phyloP scores from a whole-genome alignment of 2,797 vertebrate species.

The Notolepis coatsorum region DNA sequence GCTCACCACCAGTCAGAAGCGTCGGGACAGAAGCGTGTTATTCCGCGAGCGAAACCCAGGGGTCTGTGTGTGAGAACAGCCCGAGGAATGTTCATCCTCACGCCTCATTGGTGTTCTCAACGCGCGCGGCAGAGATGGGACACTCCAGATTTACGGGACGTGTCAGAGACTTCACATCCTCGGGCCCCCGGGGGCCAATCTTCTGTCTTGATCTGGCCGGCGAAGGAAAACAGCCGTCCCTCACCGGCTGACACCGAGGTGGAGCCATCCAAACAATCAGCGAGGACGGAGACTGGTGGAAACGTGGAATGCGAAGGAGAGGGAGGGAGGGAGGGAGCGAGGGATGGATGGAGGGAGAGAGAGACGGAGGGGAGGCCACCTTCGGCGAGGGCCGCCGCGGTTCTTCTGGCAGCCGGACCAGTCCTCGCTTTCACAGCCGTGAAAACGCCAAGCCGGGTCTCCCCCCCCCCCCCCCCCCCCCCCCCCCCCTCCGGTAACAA shows the following conservation, averaged over 20 bases:
- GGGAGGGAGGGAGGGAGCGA: slow-evolving; percentile 29
- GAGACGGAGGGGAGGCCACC: slow-evolving; percentile 58
- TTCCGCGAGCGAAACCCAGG: slow-evolving; percentile 57
- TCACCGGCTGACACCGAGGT: slow-evolving; percentile 77
- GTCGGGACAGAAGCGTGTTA: slow-evolving; percentile 54
- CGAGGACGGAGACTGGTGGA: slow-evolving; percentile 67
- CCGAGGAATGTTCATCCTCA: slow-evolving; percentile 83
- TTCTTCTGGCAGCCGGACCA: slow-evolving; percentile 49
- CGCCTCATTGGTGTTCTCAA: slow-evolving; percentile 82
- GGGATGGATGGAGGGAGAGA: background rate
- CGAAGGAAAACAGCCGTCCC: slow-evolving; percentile 77
- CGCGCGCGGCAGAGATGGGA: slow-evolving; percentile 74
- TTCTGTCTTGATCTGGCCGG: slow-evolving; percentile 78
- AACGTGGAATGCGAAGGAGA: slow-evolving; percentile 65
- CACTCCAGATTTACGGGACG: slow-evolving; percentile 77
- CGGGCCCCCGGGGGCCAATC: slow-evolving; percentile 71
- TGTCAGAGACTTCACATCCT: slow-evolving; percentile 79
- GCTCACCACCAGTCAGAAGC: slow-evolving; percentile 46
- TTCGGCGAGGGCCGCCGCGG: slow-evolving; percentile 56
- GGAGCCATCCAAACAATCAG: slow-evolving; percentile 74
- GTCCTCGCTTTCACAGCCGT: slow-evolving; percentile 52
- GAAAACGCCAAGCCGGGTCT: slow-evolving; percentile 44
- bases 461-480: too few relatives aligned
- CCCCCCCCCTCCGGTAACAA: slow-evolving; percentile 46
- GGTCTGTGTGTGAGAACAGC: slow-evolving; percentile 65